A percentile compares a stretch with the other conserved stretches of the same genome.
phyloP scores from a whole-genome alignment of 2,113 vertebrate genomes.

The Barnardius zonarius region DNA sequence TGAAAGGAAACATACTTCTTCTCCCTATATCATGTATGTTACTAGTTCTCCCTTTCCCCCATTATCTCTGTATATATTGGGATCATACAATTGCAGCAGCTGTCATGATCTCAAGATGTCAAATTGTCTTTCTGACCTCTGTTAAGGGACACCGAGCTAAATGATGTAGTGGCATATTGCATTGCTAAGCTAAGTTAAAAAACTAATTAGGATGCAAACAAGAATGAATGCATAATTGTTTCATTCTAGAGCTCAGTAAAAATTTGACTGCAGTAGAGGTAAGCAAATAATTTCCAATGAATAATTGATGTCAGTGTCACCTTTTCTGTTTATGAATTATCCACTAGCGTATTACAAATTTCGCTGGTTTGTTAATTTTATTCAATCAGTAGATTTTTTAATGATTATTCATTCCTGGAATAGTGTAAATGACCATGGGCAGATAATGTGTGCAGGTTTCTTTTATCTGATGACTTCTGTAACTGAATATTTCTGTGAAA shows the following conservation, averaged over 20 bases:
- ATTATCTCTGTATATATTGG: not conserved
- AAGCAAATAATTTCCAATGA: slow-evolving; percentile 46
- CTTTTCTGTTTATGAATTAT: slow-evolving; percentile 31
- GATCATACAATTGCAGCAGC: not conserved
- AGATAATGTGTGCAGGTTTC: not conserved
- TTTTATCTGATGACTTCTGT: not conserved
- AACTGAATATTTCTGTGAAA: not conserved
- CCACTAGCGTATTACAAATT: not conserved
- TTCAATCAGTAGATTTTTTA: not conserved
- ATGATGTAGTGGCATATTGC: not conserved
- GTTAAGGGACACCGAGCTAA: not conserved
- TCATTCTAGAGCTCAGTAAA: not conserved
- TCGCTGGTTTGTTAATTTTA: not conserved
- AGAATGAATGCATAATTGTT: not conserved
- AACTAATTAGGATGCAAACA: slow-evolving; percentile 49
- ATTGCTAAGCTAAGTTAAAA: slow-evolving; percentile 10
- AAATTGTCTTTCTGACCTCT: not conserved
- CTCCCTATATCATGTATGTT: not conserved
- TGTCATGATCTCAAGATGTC: not conserved
- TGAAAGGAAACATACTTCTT: not conserved
- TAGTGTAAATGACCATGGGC: not conserved
- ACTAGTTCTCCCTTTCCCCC: not conserved
- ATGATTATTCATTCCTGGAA: not conserved
- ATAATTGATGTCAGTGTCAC: slow-evolving; percentile 62
- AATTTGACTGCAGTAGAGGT: slow-evolving; percentile 13